phyloP scores from a whole-genome alignment of 2,797 vertebrate genomes.

The Aeoliscus strigatus region DNA sequence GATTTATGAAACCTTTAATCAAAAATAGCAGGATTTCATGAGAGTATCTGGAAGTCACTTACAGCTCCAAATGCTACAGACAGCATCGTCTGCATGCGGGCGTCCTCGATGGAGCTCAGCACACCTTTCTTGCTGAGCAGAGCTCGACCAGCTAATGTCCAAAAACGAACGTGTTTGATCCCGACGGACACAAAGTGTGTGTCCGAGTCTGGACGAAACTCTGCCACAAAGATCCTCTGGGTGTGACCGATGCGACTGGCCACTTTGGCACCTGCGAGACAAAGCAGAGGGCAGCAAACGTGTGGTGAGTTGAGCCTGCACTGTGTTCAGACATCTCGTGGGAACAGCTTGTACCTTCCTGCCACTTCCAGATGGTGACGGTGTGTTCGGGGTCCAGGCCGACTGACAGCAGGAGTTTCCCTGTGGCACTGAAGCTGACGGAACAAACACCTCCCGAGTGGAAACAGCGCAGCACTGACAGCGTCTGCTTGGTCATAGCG shows the following conservation, averaged over 20 bases:
- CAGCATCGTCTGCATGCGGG: slow-evolving; percentile 96
- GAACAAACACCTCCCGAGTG: slow-evolving; percentile 92
- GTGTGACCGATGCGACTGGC: slow-evolving; percentile 89
- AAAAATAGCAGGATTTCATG: not conserved
- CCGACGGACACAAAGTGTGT: slow-evolving; percentile 98
- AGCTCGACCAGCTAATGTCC: slow-evolving; percentile 91
- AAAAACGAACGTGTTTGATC: slow-evolving; percentile 95
- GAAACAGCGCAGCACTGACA: slow-evolving; percentile 91
- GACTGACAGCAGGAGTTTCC: slow-evolving; percentile 90
- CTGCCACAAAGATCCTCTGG: slow-evolving; percentile 96
- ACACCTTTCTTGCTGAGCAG: slow-evolving; percentile 95
- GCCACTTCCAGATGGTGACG: slow-evolving; percentile 98
- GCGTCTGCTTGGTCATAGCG: slow-evolving; percentile 91
- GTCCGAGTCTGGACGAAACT: slow-evolving; percentile 97
- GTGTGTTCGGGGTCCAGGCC: slow-evolving; percentile 94
- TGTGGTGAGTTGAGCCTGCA: not conserved
- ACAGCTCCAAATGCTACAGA: slow-evolving; percentile 98
- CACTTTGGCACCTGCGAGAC: slow-evolving; percentile 87
- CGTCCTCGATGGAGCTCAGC: slow-evolving; percentile 88
- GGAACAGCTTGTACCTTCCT: slow-evolving; percentile 83
- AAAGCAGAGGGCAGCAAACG: not conserved
- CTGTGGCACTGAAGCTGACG: slow-evolving; percentile 97
- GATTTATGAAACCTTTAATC: not conserved
- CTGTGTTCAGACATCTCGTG: not conserved
- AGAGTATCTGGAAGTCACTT: slow-evolving; percentile 61